Percentiles rank a stretch among this genome's conserved stretches.
Conservation (phyloP, 2,113 vertebrate genomes). For the Amphiprion percula region DNA sequence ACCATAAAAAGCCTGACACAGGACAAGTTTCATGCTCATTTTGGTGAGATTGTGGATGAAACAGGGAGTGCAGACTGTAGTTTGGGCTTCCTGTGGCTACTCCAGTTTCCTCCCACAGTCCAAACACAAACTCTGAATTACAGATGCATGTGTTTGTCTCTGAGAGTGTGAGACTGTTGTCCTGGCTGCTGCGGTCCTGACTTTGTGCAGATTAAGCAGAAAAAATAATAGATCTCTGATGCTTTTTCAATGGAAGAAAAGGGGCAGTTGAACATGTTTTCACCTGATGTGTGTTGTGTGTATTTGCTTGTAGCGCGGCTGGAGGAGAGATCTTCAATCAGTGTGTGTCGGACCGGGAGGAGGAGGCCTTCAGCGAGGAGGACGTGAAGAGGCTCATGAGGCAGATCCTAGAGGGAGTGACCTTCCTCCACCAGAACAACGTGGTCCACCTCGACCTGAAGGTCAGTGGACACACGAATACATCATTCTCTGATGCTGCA, state of each 20-base stretch:
- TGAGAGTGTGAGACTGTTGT: neutral
- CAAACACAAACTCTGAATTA: slow-evolving; percentile 21
- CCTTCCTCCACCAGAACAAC: slow-evolving; percentile 81
- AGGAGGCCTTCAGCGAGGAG: slow-evolving; percentile 83
- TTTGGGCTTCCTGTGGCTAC: slow-evolving; percentile 4
- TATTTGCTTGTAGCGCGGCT: slow-evolving; percentile 74
- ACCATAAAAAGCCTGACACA: neutral
- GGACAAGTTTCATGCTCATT: slow-evolving; percentile 12
- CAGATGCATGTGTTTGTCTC: neutral
- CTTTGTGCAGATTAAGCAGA: neutral
- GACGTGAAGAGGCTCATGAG: slow-evolving; percentile 85
- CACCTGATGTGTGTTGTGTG: slow-evolving; percentile 9
- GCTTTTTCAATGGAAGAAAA: neutral
- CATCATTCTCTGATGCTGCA: neutral
- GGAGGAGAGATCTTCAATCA: slow-evolving; percentile 87
- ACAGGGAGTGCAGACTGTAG: neutral
- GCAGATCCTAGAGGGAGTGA: slow-evolving; percentile 84
- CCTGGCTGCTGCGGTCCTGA: neutral
- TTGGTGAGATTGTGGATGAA: slow-evolving; percentile 14
- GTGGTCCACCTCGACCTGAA: slow-evolving; percentile 86
- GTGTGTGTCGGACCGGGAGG: slow-evolving; percentile 84
- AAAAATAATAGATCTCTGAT: neutral
- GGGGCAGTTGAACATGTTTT: neutral
- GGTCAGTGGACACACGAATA: slow-evolving; percentile 51
- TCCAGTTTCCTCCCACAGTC: slow-evolving; percentile 6